A percentile compares a stretch with the other conserved stretches of the same genome.
phyloP scores from a whole-genome alignment of 2,113 vertebrate species.

The Ibidorhyncha struthersii region DNA sequence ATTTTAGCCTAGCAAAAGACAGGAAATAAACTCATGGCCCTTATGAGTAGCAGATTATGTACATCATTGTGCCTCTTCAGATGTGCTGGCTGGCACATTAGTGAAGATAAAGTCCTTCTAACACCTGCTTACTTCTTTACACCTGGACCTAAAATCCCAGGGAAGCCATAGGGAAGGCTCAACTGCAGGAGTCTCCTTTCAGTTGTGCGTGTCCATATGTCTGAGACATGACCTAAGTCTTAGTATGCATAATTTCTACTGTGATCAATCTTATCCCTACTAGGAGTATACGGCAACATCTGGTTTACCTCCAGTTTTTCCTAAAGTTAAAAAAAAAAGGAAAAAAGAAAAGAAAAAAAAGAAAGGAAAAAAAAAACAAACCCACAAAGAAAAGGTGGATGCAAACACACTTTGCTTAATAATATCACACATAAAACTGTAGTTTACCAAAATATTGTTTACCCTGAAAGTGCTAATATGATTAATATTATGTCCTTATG shows the following conservation, averaged over 20 bases:
- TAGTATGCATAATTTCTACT: neutral
- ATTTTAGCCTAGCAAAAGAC: neutral
- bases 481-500: neutral
- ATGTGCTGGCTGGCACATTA: neutral
- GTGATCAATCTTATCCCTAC: neutral
- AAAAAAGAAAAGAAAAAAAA: neutral
- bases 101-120: neutral
- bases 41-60: neutral
- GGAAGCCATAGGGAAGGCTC: neutral
- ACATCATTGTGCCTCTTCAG: neutral
- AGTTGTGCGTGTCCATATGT: neutral
- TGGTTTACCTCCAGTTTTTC: neutral
- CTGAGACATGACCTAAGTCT: neutral
- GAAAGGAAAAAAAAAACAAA: neutral
- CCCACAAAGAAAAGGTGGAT: neutral
- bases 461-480: neutral
- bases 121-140: conserved; percentile 4
- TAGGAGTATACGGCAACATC: neutral
- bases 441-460: neutral
- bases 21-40: neutral
- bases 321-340: neutral
- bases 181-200: neutral
- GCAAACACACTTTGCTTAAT: neutral
- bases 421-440: neutral
- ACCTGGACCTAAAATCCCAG: neutral